These are phyloP conservation scores for Erannis defoliaria DNA, from an alignment of 2,888 invertebrate genomes.

Conservation along the genomic window DNA sequence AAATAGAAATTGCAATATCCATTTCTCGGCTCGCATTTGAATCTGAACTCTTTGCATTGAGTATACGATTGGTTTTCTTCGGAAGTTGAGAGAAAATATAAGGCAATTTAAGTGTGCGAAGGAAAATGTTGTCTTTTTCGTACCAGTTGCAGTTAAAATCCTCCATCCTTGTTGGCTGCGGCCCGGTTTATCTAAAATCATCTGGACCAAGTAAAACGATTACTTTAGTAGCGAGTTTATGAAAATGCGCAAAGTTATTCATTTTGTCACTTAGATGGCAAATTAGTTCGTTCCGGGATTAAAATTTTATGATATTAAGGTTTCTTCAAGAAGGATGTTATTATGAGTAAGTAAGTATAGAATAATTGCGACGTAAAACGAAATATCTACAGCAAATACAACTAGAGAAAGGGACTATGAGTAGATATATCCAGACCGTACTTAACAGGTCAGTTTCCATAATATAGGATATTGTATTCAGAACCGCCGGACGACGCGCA, in stretches of 20 bases:
- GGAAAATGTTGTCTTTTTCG: conserved; percentile 85
- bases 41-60: conserved; percentile 58
- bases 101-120: conserved; percentile 58
- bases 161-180: conserved; percentile 79
- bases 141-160: conserved; percentile 84
- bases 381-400: no score
- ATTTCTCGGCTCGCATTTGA: conserved; percentile 56
- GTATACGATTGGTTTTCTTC: conserved; percentile 55
- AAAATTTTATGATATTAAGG: conserved; percentile 34
- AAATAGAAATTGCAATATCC: conserved; percentile 81
- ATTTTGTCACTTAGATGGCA: conserved; percentile 65
- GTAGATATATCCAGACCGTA: no score
- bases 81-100: conserved; percentile 49
- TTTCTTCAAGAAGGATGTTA: conserved; percentile 9
- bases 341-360: neutral
- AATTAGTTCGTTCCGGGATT: conserved; percentile 54
- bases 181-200: conserved; percentile 80
- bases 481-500: no score
- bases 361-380: neutral
- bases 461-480: no score
- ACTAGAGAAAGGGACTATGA: no score
- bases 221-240: conserved; percentile 75
- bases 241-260: conserved; percentile 80
- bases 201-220: conserved; percentile 82
- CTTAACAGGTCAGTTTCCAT: no score